These are phyloP conservation scores for Spheniscus mendiculus DNA, from an alignment of 2,113 vertebrate species.

Conservation along the genomic window DNA sequence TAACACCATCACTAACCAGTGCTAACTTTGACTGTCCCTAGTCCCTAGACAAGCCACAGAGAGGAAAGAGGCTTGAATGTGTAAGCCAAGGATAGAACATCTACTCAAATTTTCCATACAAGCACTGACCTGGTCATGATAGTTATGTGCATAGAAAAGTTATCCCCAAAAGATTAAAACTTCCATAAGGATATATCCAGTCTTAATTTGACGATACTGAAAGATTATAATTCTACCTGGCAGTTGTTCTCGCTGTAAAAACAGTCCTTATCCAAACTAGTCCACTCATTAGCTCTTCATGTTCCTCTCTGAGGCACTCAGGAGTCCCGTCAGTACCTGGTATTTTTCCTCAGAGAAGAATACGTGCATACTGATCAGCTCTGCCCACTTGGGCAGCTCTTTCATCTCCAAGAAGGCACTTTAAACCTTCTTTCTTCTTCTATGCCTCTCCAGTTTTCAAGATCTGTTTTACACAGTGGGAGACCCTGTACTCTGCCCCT, in stretches of 20 bases:
- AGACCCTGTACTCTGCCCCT: not conserved
- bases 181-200: not conserved
- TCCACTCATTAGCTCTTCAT: not conserved
- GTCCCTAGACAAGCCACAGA: not conserved
- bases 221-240: not conserved
- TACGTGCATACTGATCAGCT: not conserved
- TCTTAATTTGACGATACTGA: not conserved
- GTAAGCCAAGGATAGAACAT: not conserved
- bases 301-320: not conserved
- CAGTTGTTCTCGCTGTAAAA: not conserved
- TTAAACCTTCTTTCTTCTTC: not conserved
- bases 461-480: not conserved
- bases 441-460: not conserved
- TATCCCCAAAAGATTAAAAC: not conserved
- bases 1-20: not conserved
- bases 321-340: not conserved
- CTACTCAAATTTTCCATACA: not conserved
- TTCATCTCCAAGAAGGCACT: not conserved
- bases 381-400: not conserved
- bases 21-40: not conserved
- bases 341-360: not conserved
- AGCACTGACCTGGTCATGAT: not conserved
- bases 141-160: not conserved
- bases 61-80: not conserved
- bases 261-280: not conserved